Percentiles rank a stretch among this genome's conserved stretches.
Evolutionary conservation across 2,888 invertebrate genomes (phyloP).

Genomic region (Nephrotoma appendiculata): DNA sequence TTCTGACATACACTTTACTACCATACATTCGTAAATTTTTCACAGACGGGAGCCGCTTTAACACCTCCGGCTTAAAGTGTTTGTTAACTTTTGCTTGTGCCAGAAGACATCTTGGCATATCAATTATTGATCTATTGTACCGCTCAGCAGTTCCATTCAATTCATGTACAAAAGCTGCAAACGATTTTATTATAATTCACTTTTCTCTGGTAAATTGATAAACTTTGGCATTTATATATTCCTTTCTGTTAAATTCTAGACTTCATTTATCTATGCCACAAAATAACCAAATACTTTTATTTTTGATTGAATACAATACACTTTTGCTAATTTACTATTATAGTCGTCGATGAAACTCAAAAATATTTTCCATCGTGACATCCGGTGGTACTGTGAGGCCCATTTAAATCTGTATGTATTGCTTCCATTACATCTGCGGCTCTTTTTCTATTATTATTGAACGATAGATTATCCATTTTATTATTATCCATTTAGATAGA

Average conservation of each 20-base stretch:
- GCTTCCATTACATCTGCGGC: constrained; percentile 7
- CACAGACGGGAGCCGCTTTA: background rate
- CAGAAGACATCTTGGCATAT: constrained; percentile 14
- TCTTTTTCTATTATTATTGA: constrained; percentile 11
- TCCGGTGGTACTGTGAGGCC: constrained; percentile 9
- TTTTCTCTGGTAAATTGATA: constrained; percentile 9
- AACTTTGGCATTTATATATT: constrained; percentile 12
- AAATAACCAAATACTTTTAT: constrained; percentile 13
- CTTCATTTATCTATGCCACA: constrained; percentile 13
- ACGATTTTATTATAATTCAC: constrained; percentile 13
- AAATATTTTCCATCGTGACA: constrained; percentile 15
- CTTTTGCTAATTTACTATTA: constrained; percentile 12
- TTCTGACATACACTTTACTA: no score
- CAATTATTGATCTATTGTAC: constrained; percentile 15
- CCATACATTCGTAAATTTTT: background rate
- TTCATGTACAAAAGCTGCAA: constrained; percentile 16
- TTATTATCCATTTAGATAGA: no score
- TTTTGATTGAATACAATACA: constrained; percentile 13
- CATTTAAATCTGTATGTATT: constrained; percentile 8
- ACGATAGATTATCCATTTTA: constrained; percentile 12
- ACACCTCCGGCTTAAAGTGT: constrained; percentile 4
- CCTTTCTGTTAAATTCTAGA: constrained; percentile 13
- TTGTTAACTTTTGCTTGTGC: background rate
- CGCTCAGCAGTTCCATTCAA: constrained; percentile 16
- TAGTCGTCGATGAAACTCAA: constrained; percentile 14